These are phyloP conservation scores for Halichondria panicea DNA, from an alignment of 37 sponge, comb jelly and placozoan species.

Conservation along the genomic window DNA sequence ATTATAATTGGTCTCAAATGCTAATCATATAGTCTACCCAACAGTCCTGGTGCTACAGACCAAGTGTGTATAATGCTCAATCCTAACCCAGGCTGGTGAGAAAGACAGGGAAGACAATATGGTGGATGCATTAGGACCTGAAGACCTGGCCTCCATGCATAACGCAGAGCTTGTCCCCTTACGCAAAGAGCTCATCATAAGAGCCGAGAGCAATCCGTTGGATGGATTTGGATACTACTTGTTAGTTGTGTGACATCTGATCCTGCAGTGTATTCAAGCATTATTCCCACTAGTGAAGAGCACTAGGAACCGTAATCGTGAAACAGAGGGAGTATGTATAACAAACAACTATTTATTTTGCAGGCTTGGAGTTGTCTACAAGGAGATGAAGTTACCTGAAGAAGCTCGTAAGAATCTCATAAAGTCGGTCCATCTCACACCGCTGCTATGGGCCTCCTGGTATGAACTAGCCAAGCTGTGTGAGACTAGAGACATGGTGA, in stretches of 20 bases:
- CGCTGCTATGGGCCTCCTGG: conserved; percentile 84
- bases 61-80: neutral
- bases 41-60: neutral
- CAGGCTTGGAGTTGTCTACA: conserved; percentile 77
- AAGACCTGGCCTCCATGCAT: conserved; percentile 19
- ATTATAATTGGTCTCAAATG: neutral
- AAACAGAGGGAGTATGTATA: neutral
- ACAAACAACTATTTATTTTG: neutral
- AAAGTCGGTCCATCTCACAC: conserved; percentile 46
- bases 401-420: conserved; percentile 57
- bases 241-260: conserved; percentile 31
- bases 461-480: conserved; percentile 69
- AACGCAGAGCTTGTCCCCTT: conserved; percentile 53
- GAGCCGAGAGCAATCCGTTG: conserved; percentile 14
- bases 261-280: neutral
- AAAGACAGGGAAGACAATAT: conserved; percentile 68
- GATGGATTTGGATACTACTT: conserved; percentile 76
- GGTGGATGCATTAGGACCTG: conserved; percentile 68
- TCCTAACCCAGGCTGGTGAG: conserved; percentile 71
- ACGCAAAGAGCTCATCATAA: conserved; percentile 43
- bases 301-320: neutral
- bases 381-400: conserved; percentile 34
- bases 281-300: neutral
- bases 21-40: neutral
- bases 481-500: conserved; percentile 69